Conservation (phyloP, 2,113 vertebrate species). For the Campylomormyrus numenius region DNA sequence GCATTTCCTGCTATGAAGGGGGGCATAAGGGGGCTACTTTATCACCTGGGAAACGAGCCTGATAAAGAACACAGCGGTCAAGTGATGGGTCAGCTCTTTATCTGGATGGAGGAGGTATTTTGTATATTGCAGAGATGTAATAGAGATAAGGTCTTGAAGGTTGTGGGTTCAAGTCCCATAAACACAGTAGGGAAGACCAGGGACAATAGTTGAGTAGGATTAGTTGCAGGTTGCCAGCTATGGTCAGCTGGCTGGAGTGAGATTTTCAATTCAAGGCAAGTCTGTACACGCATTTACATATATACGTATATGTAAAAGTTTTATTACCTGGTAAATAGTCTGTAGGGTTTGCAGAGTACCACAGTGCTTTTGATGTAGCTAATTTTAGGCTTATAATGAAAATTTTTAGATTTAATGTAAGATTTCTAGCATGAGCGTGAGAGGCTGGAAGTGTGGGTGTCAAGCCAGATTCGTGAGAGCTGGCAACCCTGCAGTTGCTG, state of each 20-base stretch:
- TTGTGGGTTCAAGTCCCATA: neutral
- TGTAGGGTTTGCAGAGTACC: too few relatives aligned
- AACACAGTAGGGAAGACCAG: neutral
- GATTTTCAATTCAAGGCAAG: too few relatives aligned
- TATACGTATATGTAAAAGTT: too few relatives aligned
- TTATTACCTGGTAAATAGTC: too few relatives aligned
- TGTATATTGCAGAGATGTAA: neutral
- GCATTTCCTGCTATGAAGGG: neutral
- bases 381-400: too few relatives aligned
- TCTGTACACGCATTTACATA: too few relatives aligned
- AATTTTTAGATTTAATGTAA: too few relatives aligned
- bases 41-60: neutral
- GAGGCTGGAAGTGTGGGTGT: too few relatives aligned
- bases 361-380: too few relatives aligned
- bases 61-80: neutral
- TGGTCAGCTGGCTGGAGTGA: too few relatives aligned
- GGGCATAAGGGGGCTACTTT: neutral
- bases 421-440: too few relatives aligned
- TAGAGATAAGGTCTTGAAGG: neutral
- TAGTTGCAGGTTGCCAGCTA: neutral
- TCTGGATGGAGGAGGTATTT: neutral
- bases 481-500: neutral
- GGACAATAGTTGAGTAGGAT: neutral
- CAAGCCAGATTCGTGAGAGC: too few relatives aligned
- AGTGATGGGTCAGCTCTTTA: neutral